phyloP scores from a whole-genome alignment of 2,113 vertebrate species.

The Rhadina sibilatrix region DNA sequence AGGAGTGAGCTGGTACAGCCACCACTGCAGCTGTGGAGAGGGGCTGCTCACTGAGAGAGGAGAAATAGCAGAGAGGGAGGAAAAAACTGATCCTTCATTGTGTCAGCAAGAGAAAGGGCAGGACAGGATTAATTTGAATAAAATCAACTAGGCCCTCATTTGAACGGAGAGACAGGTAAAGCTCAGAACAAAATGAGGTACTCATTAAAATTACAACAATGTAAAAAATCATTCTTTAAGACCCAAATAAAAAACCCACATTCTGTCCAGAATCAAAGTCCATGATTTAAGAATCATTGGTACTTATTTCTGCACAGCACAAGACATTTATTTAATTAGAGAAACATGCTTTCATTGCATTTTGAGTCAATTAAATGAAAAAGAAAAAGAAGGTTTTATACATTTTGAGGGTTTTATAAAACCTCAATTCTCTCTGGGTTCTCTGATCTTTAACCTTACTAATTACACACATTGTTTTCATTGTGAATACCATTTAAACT shows the following conservation, averaged over 20 bases:
- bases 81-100: background rate
- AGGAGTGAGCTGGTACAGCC: background rate
- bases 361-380: constrained; percentile 45
- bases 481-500: constrained; percentile 20
- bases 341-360: constrained; percentile 46
- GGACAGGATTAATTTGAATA: background rate
- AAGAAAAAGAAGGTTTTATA: background rate
- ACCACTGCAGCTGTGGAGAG: background rate
- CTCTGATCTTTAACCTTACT: constrained; percentile 54
- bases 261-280: background rate
- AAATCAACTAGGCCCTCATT: background rate
- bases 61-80: background rate
- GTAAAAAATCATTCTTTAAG: background rate
- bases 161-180: background rate
- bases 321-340: constrained; percentile 58
- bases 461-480: constrained; percentile 46
- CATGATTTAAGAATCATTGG: constrained; percentile 19
- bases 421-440: constrained; percentile 10
- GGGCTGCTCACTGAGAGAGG: background rate
- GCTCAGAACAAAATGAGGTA: background rate
- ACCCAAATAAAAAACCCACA: background rate
- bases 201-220: background rate
- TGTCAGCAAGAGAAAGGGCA: background rate
- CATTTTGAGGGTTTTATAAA: constrained; percentile 24
- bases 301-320: constrained; percentile 56